Evolutionary conservation across 2,797 vertebrate species (phyloP).

Genomic region (Neopelma chrysocephalum): DNA sequence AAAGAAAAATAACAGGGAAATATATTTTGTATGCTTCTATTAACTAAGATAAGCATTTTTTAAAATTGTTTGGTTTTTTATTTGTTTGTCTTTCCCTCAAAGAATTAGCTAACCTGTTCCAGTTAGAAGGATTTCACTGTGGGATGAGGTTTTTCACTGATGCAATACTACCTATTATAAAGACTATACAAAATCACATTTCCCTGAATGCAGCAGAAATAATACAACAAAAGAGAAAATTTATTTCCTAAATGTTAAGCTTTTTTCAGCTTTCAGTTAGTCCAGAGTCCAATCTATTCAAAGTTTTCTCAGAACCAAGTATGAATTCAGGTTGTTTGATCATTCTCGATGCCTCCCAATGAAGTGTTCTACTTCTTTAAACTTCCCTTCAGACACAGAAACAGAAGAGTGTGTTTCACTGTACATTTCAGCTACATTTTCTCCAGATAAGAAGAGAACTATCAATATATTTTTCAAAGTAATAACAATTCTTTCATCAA

Average conservation of each 20-base stretch:
- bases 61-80: accelerated
- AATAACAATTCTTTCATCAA: neutral
- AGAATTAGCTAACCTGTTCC: neutral
- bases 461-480: neutral
- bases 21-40: neutral
- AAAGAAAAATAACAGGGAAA: neutral
- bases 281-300: neutral
- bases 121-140: neutral
- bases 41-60: neutral
- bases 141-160: accelerated
- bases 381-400: neutral
- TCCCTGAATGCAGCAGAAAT: neutral
- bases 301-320: neutral
- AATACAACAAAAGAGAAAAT: neutral
- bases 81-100: neutral
- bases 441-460: neutral
- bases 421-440: neutral
- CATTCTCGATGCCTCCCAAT: neutral
- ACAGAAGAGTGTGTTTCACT: neutral
- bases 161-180: neutral
- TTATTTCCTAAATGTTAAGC: neutral
- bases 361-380: neutral
- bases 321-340: neutral
- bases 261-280: neutral
- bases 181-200: neutral